A percentile compares a stretch with the other conserved stretches of the same genome.
These are phyloP conservation scores for Graptemys geographica DNA, from an alignment of 2,797 vertebrate genomes.

Conservation along the genomic window DNA sequence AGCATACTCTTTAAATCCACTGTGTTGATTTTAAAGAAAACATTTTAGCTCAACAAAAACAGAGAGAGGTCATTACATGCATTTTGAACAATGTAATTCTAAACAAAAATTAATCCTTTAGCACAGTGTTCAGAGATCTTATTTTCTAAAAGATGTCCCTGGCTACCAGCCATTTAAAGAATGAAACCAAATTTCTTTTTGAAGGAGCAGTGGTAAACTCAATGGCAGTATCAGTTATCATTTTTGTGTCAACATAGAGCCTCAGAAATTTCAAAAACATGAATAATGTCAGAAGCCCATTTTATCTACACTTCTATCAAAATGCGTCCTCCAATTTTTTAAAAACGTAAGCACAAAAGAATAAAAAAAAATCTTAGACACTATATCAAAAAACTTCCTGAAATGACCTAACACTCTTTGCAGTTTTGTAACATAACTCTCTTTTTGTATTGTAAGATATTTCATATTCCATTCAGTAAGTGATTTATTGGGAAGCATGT, in stretches of 20 bases:
- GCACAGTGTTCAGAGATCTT: neutral
- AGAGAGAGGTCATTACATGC: neutral
- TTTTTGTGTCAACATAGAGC: neutral
- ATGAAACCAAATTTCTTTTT: neutral
- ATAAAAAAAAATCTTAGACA: neutral
- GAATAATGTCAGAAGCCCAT: neutral
- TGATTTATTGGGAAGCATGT: neutral
- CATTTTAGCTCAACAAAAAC: neutral
- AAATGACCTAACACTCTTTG: neutral
- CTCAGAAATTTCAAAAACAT: neutral
- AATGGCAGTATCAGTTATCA: neutral
- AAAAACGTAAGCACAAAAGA: neutral
- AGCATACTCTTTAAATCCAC: neutral
- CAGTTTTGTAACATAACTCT: neutral
- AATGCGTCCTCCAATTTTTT: neutral
- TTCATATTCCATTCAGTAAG: neutral
- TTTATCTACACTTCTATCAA: neutral
- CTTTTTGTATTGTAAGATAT: neutral
- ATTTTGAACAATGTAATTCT: neutral
- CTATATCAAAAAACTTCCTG: neutral
- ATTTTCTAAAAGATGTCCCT: neutral
- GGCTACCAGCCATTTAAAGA: neutral
- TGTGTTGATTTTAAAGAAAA: neutral
- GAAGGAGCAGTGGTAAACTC: neutral
- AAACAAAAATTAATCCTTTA: neutral